Evolutionary conservation across 2,113 vertebrate species (phyloP).

Genomic region (Artemisiospiza belli): DNA sequence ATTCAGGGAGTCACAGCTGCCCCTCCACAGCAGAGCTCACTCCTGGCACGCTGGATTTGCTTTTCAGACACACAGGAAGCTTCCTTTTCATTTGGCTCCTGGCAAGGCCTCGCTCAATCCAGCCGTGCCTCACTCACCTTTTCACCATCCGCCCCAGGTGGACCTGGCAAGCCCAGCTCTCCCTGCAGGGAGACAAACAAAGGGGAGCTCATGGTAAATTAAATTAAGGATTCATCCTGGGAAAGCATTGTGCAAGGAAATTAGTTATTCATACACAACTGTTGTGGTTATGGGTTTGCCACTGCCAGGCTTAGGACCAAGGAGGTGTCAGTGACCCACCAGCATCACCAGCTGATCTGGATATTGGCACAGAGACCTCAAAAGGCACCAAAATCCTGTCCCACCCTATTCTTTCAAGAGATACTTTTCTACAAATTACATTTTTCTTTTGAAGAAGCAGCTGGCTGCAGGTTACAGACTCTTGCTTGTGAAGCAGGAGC

Average conservation of each 20-base stretch:
- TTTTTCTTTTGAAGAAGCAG: neutral
- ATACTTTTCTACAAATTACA: neutral
- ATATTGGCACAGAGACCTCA: neutral
- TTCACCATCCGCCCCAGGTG: conserved; percentile 86
- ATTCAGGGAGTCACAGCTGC: neutral
- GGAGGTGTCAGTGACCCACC: neutral
- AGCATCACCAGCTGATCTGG: neutral
- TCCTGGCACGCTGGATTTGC: neutral
- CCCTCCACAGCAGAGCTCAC: neutral
- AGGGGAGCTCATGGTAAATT: neutral
- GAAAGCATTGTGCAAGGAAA: neutral
- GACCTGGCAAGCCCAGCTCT: conserved; percentile 88
- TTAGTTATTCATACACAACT: rapidly evolving
- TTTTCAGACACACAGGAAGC: neutral
- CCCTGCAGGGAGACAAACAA: conserved; percentile 74
- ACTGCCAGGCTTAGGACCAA: neutral
- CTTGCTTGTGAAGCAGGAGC: neutral
- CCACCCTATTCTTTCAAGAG: neutral
- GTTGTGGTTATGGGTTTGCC: neutral
- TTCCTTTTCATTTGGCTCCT: neutral
- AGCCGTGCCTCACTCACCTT: conserved; percentile 70
- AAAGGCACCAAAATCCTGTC: neutral
- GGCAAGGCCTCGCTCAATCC: rapidly evolving
- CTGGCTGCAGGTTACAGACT: neutral
- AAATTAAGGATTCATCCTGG: neutral